Base-by-base conservation (phyloP, 2,797 vertebrate species). In the Helicolenus hilgendorfi region DNA sequence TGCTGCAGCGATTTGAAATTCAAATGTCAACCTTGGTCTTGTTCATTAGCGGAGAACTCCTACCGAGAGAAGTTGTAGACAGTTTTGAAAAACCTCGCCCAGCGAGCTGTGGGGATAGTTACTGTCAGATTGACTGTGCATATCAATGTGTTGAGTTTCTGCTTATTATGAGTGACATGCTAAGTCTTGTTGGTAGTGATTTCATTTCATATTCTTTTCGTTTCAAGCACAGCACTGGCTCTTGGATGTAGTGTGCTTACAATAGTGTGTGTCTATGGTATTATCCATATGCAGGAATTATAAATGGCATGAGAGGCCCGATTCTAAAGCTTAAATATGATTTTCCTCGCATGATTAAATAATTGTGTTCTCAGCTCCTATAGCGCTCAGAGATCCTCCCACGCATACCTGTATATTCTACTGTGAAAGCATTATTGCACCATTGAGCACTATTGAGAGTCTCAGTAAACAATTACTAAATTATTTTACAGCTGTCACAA, bases 11-110 rank as follows among this genome's bases (percentile, higher is more conserved):
- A 91, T 94, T 92, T 92, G 58, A 88, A 95, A 89, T 93, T 88
- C 70, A 89, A 86, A 94, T 75, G 67, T 93, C 89, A 89, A 84
- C 83, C 82, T 75, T 77, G 83, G 79, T 89, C 73, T 77, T 68
- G 76, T 89, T 94, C 89, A 92, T 93, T 93, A 92, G 87, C 6
- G 3, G 31, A 71, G 62, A 88, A 89, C 55, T 73, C 79, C 72
- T 33, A n/a, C 81, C 56, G 77, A 85, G 82, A 90, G 83, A 88
- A 83, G 68, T 78, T 89, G 56, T 49, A 65, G 78, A 77, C 31
- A 55, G 20, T 81, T 94, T 79, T 75, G 11, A 63, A 62, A 69
- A 94, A 26, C 45, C 56, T 89, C 36, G 2, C 20, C 69, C 31
- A 35, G 27, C 20, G 22, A 73, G 78, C 75, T 72, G 49, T 38